Evolutionary conservation across 2,888 invertebrate species (phyloP).

Genomic region (Polia nebulosa): DNA sequence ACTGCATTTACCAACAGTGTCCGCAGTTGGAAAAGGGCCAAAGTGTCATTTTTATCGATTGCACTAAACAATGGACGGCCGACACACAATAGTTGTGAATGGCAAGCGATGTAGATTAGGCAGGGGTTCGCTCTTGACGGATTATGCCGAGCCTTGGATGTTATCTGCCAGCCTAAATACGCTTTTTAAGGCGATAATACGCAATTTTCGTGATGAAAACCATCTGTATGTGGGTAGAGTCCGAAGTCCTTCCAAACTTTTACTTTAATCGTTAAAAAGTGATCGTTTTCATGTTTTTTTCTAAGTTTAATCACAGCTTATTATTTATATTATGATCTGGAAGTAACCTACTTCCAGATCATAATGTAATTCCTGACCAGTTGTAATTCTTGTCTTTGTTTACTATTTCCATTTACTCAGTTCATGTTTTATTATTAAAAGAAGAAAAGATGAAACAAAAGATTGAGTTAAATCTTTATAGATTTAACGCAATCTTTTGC

Average conservation of each 20-base stretch:
- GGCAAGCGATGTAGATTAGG: constrained; percentile 89
- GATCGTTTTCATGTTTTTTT: not conserved
- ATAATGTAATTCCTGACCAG: no score
- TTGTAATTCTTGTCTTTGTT: not conserved
- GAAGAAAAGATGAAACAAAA: no score
- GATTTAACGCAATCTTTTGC: no score
- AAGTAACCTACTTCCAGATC: no score
- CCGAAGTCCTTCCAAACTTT: not conserved
- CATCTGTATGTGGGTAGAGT: constrained; percentile 1
- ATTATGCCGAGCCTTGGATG: constrained; percentile 60
- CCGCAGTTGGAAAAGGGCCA: constrained; percentile 84
- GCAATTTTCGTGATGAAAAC: constrained; percentile 25
- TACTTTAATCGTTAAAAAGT: not conserved
- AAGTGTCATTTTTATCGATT: constrained; percentile 88
- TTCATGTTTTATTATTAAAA: no score
- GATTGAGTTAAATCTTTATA: no score
- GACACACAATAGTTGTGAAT: constrained; percentile 88
- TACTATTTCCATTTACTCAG: not conserved
- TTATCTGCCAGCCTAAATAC: constrained; percentile 65
- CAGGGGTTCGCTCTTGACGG: constrained; percentile 79
- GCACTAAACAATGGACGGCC: constrained; percentile 84
- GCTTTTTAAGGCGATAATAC: constrained; percentile 55
- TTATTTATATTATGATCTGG: no score
- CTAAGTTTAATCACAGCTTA: not conserved
- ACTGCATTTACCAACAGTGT: constrained; percentile 49